These are phyloP conservation scores for Toxonevra muliebris DNA, from an alignment of 2,888 invertebrate genomes.

Conservation along the genomic window DNA sequence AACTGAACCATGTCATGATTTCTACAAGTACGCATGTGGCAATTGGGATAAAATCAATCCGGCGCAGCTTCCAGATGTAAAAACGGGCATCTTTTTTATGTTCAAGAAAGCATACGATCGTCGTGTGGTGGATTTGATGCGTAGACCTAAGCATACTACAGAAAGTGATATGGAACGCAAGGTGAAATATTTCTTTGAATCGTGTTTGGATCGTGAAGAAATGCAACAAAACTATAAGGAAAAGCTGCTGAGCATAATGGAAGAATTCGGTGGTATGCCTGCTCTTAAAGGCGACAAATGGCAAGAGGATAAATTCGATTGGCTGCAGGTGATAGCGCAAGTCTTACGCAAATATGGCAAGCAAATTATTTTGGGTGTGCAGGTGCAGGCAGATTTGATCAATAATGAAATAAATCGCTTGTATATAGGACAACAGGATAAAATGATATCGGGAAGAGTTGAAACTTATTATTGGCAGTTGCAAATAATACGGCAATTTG, in stretches of 20 bases:
- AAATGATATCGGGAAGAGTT: constrained; percentile 38
- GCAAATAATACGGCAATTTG: constrained; percentile 29
- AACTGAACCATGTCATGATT: constrained; percentile 54
- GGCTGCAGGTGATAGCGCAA: constrained; percentile 50
- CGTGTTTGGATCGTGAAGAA: constrained; percentile 47
- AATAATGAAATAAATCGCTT: constrained; percentile 53
- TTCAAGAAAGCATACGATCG: constrained; percentile 50
- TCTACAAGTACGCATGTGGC: constrained; percentile 58
- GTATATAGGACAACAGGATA: constrained; percentile 50
- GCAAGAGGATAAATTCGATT: constrained; percentile 53
- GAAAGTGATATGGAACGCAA: constrained; percentile 51
- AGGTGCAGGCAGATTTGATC: constrained; percentile 48
- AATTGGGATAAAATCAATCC: constrained; percentile 52
- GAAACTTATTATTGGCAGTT: constrained; percentile 31
- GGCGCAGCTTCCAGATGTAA: constrained; percentile 35
- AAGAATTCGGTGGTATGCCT: constrained; percentile 59
- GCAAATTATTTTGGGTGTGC: constrained; percentile 50
- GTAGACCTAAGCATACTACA: constrained; percentile 42
- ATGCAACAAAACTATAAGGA: constrained; percentile 37
- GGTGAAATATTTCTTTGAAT: constrained; percentile 60
- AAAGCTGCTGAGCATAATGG: constrained; percentile 45
- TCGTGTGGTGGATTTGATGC: constrained; percentile 47
- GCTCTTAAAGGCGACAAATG: constrained; percentile 51
- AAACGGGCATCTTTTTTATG: constrained; percentile 42
- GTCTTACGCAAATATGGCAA: constrained; percentile 54